Percentiles rank a stretch among this genome's conserved stretches.
These are phyloP conservation scores for Ornithorhynchus anatinus DNA, from an alignment of 2,113 vertebrate species.

Conservation along the genomic window DNA sequence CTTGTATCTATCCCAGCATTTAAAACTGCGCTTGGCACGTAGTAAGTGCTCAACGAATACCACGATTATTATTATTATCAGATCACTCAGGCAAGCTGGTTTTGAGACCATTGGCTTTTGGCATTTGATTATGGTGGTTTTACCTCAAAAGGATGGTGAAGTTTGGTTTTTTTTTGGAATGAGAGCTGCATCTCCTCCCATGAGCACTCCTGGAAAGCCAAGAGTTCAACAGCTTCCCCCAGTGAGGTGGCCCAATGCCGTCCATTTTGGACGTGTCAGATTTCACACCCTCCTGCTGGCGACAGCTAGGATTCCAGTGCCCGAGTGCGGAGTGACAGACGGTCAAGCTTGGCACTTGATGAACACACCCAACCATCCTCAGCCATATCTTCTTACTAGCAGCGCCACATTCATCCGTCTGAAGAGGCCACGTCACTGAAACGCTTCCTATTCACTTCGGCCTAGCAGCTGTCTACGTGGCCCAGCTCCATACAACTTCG, in stretches of 20 bases:
- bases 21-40: too few relatives aligned
- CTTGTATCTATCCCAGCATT: too few relatives aligned
- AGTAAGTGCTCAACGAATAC: too few relatives aligned
- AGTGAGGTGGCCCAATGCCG: background rate
- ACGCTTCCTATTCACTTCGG: background rate
- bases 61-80: too few relatives aligned
- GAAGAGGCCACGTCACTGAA: background rate
- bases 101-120: too few relatives aligned
- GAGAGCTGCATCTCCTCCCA: background rate
- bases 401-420: background rate
- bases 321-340: background rate
- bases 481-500: background rate
- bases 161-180: background rate
- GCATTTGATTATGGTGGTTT: too few relatives aligned
- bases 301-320: background rate
- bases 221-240: slow-evolving; percentile 2
- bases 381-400: background rate
- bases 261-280: background rate
- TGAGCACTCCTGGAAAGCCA: background rate
- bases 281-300: background rate
- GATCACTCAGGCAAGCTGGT: too few relatives aligned
- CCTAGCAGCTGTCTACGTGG: background rate
- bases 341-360: background rate
- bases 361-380: background rate
- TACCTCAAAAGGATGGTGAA: too few relatives aligned